Conservation (phyloP, 2,888 invertebrate species). For the Nomada goodeniana region DNA sequence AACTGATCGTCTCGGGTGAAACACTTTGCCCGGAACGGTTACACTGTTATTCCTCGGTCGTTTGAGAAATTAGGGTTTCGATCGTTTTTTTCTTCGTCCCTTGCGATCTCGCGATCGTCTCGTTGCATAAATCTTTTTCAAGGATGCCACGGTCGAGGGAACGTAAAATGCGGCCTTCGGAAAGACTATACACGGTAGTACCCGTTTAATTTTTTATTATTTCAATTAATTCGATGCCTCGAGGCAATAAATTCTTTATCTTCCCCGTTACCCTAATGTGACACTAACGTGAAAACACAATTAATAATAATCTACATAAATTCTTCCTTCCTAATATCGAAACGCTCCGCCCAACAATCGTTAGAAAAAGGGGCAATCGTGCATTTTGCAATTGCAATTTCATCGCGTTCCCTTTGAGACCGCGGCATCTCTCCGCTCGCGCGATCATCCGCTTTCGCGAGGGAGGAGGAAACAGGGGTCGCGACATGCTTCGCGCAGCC, state of each 20-base stretch:
- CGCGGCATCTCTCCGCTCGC: background rate
- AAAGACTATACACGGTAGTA: too few relatives aligned
- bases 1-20: background rate
- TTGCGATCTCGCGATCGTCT: background rate
- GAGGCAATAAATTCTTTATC: too few relatives aligned
- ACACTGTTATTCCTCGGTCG: slow-evolving; percentile 4
- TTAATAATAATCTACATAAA: too few relatives aligned
- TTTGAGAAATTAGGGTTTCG: background rate
- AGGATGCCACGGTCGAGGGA: background rate
- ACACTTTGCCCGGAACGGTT: slow-evolving; percentile 8
- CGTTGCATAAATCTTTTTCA: background rate
- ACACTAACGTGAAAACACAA: too few relatives aligned
- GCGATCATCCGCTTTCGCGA: background rate
- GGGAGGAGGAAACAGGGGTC: slow-evolving; percentile 2
- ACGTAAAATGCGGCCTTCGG: too few relatives aligned
- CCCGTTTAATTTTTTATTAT: too few relatives aligned
- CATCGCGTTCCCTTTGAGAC: background rate
- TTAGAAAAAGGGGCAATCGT: too few relatives aligned
- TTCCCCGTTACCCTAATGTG: too few relatives aligned
- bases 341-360: too few relatives aligned
- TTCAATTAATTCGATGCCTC: too few relatives aligned
- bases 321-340: background rate
- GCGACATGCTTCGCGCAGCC: background rate
- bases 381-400: background rate
- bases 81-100: background rate